phyloP scores from a whole-genome alignment of 2,888 invertebrate species.

The Chrysolina haemoptera region DNA sequence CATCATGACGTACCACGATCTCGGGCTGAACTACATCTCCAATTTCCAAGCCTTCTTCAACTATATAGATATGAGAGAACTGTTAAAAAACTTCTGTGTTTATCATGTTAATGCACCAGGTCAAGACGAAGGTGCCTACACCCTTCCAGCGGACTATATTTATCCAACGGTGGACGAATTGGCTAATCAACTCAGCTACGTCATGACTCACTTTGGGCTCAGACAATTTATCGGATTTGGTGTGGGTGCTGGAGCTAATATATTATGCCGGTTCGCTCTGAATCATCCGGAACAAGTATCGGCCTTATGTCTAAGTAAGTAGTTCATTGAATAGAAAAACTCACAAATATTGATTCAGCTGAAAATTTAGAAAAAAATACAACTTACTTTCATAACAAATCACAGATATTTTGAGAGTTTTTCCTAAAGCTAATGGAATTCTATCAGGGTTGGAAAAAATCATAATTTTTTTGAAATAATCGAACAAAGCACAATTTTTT shows the following conservation, averaged over 20 bases:
- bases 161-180: conserved; percentile 98
- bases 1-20: conserved; percentile 97
- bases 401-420: no score
- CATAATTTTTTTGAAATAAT: no score
- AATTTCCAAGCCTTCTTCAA: conserved; percentile 96
- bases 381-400: no score
- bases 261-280: conserved; percentile 92
- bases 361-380: no score
- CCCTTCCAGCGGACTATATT: conserved; percentile 91
- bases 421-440: no score
- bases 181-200: conserved; percentile 90
- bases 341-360: no score
- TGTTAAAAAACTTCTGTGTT: conserved; percentile 95
- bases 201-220: conserved; percentile 91
- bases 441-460: no score
- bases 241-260: conserved; percentile 97
- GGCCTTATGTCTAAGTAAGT: conserved; percentile 89
- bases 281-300: conserved; percentile 90
- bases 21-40: conserved; percentile 95
- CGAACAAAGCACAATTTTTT: no score
- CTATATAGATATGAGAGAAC: conserved; percentile 90
- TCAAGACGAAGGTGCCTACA: conserved; percentile 95
- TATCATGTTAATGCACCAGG: conserved; percentile 99
- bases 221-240: conserved; percentile 96
- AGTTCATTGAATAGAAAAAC: no score